phyloP scores from a whole-genome alignment of 1,140 invertebrate genomes.

The Augochlora pura region DNA sequence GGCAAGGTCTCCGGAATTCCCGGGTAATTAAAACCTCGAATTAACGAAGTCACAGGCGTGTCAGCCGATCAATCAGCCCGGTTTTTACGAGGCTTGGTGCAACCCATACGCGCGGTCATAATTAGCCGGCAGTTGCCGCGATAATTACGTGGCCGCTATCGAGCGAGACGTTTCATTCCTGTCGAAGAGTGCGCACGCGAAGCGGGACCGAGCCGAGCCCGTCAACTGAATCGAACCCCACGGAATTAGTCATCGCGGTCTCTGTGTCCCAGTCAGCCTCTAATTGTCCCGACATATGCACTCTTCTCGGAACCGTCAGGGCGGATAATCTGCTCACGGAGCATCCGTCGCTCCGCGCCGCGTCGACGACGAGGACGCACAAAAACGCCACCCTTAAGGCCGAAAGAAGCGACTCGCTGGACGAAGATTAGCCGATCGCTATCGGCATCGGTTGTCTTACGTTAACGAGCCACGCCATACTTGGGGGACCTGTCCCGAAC shows the following conservation, averaged over 20 bases:
- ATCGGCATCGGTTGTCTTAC: conserved; percentile 64
- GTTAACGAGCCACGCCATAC: conserved; percentile 67
- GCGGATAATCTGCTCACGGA: conserved; percentile 58
- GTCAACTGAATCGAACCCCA: conserved; percentile 4
- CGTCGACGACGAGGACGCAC: conserved; percentile 33
- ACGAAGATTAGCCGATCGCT: conserved; percentile 70
- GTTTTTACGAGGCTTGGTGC: neutral
- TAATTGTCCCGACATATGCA: conserved; percentile 53
- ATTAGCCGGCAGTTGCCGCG: conserved; percentile 22
- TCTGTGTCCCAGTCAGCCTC: neutral
- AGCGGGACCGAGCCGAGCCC: neutral
- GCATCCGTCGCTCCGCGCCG: neutral
- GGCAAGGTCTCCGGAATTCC: conserved; percentile 45
- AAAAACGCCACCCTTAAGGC: conserved; percentile 56
- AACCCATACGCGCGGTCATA: neutral
- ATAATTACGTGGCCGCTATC: conserved; percentile 20
- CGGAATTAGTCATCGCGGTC: conserved; percentile 39
- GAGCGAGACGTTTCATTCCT: conserved; percentile 8
- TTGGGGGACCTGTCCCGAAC: conserved; percentile 48
- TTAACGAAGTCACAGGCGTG: conserved; percentile 29
- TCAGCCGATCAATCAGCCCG: conserved; percentile 24
- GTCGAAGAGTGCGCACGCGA: neutral
- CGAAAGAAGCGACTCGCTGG: conserved; percentile 5
- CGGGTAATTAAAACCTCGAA: conserved; percentile 23
- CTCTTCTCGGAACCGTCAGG: conserved; percentile 11